These are phyloP conservation scores for Ormyrus labotus DNA, from an alignment of 2,888 invertebrate genomes.

Conservation along the genomic window DNA sequence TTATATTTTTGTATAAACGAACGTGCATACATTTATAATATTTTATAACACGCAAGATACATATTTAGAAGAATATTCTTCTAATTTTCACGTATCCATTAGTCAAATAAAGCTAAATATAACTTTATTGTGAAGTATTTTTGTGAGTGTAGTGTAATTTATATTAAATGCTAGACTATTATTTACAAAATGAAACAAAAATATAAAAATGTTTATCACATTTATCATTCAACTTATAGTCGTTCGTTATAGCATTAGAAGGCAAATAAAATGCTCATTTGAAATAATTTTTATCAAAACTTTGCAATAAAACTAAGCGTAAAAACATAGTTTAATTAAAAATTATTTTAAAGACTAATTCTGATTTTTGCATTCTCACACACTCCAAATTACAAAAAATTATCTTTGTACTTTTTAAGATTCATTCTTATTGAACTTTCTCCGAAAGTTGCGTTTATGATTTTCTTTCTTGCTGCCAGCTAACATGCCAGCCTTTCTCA, in stretches of 20 bases:
- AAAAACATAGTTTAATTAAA: not conserved
- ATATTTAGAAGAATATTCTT: no score
- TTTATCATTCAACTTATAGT: not conserved
- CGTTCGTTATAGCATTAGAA: not conserved
- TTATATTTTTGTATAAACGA: not conserved
- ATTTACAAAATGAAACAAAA: conserved; percentile 31
- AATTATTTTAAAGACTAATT: not conserved
- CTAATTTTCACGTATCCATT: no score
- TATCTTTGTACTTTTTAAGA: not conserved
- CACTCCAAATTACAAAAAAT: not conserved
- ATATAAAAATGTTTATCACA: not conserved
- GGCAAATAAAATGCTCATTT: not conserved
- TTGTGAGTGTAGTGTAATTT: no score
- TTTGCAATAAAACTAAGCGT: no score
- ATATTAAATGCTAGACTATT: not conserved
- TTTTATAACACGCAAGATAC: no score
- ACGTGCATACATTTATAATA: not conserved
- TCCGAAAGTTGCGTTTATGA: conserved; percentile 67
- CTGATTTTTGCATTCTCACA: not conserved
- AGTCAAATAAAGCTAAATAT: no score
- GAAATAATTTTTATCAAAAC: no score
- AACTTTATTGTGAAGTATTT: no score
- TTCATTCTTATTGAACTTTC: conserved; percentile 49
- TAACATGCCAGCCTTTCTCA: conserved; percentile 74
- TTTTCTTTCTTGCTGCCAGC: conserved; percentile 69